Conservation (phyloP, 2,797 vertebrate genomes). For the Pelobates cultripes region DNA sequence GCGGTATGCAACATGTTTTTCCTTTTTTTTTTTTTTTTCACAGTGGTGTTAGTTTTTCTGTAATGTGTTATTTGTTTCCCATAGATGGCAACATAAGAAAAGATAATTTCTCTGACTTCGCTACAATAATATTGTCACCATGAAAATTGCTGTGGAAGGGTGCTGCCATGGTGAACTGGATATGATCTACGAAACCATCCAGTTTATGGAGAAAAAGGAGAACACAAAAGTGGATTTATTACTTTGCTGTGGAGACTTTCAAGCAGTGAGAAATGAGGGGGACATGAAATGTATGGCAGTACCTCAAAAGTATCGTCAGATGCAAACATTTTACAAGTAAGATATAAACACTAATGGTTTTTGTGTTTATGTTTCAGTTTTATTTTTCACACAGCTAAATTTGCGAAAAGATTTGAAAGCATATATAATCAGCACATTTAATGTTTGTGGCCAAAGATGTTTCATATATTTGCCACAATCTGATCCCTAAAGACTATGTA, state of each 20-base stretch:
- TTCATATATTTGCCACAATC: no score
- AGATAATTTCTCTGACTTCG: background rate
- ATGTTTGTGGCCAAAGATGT: no score
- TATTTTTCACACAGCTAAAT: background rate
- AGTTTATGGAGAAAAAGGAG: conserved; percentile 83
- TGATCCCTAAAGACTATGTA: no score
- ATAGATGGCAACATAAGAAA: conserved; percentile 17
- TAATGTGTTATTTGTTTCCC: background rate
- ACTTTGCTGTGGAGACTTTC: conserved; percentile 96
- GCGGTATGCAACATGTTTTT: no score
- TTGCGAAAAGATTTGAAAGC: no score
- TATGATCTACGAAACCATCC: conserved; percentile 93
- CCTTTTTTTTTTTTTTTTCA: no score
- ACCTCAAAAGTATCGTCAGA: conserved; percentile 88
- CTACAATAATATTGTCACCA: conserved; percentile 59
- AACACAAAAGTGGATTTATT: conserved; percentile 84
- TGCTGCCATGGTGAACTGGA: conserved; percentile 97
- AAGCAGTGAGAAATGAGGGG: conserved; percentile 92
- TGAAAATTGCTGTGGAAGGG: conserved; percentile 95
- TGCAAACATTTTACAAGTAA: conserved; percentile 96
- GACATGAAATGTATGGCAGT: conserved; percentile 96
- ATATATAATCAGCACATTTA: no score
- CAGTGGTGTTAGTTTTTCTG: no score
- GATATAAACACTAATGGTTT: background rate
- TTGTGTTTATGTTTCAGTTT: background rate